Percentiles rank a stretch among this genome's conserved stretches.
phyloP scores from a whole-genome alignment of 2,797 vertebrate species.

The Craterocephalus amniculus region DNA sequence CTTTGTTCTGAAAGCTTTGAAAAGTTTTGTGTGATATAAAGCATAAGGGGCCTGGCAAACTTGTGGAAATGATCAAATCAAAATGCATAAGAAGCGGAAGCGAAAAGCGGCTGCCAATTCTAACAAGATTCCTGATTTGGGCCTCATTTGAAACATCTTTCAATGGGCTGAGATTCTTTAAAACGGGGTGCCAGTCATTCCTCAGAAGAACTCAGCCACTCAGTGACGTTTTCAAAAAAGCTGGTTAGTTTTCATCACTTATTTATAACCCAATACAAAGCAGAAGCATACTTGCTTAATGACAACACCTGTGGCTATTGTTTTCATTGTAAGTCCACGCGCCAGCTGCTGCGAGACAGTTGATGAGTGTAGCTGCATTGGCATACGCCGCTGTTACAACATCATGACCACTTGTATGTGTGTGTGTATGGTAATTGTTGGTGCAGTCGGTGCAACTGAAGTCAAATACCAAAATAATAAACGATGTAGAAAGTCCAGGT shows the following conservation, averaged over 20 bases:
- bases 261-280: conserved; percentile 15
- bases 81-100: not conserved
- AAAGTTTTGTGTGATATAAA: not conserved
- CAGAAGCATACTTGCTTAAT: conserved; percentile 25
- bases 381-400: conserved; percentile 8
- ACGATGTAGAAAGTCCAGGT: not conserved
- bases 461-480: not conserved
- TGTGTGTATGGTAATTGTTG: not conserved
- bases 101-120: not conserved
- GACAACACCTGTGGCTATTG: conserved; percentile 9
- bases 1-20: conserved; percentile 2
- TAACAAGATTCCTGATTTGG: not conserved
- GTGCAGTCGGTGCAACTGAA: not conserved
- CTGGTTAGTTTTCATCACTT: conserved; percentile 23
- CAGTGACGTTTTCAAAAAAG: conserved; percentile 5
- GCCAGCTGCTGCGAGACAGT: conserved; percentile 14
- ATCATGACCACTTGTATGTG: conserved; percentile 7
- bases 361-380: conserved; percentile 7
- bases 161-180: not conserved
- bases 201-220: not conserved
- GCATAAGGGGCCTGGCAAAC: not conserved
- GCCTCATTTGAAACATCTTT: not conserved
- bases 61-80: not conserved
- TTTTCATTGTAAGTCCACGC: conserved; percentile 1
- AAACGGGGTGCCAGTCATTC: not conserved